phyloP scores from a whole-genome alignment of 2,888 invertebrate species.

The Ceramica pisi region DNA sequence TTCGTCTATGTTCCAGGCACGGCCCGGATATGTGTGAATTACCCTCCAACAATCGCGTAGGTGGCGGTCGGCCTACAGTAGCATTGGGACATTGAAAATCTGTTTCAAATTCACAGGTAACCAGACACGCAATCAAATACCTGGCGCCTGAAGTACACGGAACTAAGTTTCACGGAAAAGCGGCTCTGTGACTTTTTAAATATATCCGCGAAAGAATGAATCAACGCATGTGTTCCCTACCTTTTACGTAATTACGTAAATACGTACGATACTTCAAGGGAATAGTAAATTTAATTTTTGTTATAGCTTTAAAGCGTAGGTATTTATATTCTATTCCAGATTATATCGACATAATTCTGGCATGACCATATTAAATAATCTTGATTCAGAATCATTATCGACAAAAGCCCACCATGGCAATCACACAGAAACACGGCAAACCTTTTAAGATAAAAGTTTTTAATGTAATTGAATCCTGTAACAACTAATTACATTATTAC shows the following conservation, averaged over 20 bases:
- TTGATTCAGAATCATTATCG: conserved; percentile 11
- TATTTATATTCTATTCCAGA: neutral
- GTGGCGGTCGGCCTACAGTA: no score
- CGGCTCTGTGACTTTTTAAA: neutral
- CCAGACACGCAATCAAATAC: neutral
- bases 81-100: neutral
- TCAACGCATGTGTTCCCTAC: neutral
- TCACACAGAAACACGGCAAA: conserved; percentile 13
- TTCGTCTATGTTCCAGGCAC: no score
- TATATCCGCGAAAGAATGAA: conserved; percentile 5
- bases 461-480: conserved; percentile 2
- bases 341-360: conserved; percentile 4
- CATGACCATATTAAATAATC: neutral
- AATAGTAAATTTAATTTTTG: neutral
- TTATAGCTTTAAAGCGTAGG: no score
- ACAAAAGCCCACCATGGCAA: conserved; percentile 13
- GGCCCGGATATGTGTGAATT: no score
- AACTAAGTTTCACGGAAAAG: neutral
- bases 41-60: no score
- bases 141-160: neutral
- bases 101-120: neutral
- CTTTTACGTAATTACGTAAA: no score
- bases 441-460: conserved; percentile 11
- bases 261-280: neutral
- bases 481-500: conserved; percentile 18